These are phyloP conservation scores for Athene noctua DNA, from an alignment of 2,113 vertebrate species.

Conservation along the genomic window DNA sequence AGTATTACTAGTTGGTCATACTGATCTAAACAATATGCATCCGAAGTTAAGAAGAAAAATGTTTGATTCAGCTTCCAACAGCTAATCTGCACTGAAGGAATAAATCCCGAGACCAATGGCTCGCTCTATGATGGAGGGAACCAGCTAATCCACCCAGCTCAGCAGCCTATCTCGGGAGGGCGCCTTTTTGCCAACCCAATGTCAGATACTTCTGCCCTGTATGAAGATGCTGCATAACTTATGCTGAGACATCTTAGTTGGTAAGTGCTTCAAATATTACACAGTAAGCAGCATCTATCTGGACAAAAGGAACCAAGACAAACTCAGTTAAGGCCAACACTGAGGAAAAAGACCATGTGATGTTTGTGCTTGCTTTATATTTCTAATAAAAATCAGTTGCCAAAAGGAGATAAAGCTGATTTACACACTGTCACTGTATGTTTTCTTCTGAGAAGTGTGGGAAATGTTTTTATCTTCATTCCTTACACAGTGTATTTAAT, in stretches of 20 bases:
- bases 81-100: neutral
- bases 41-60: neutral
- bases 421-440: neutral
- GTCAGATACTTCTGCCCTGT: neutral
- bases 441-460: neutral
- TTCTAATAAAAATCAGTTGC: neutral
- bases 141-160: neutral
- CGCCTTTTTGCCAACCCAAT: rapidly evolving
- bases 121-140: neutral
- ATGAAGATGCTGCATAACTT: neutral
- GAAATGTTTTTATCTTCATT: neutral
- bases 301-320: neutral
- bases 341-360: neutral
- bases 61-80: neutral
- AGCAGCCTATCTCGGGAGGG: neutral
- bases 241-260: neutral
- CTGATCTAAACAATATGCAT: neutral
- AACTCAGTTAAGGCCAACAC: neutral
- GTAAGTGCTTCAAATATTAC: neutral
- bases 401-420: neutral
- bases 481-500: neutral
- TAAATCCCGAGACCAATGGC: neutral
- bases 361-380: neutral
- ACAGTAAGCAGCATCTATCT: neutral
- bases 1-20: neutral